Base-by-base conservation (phyloP, 2,888 invertebrate species). In the Drosophila tripunctata region DNA sequence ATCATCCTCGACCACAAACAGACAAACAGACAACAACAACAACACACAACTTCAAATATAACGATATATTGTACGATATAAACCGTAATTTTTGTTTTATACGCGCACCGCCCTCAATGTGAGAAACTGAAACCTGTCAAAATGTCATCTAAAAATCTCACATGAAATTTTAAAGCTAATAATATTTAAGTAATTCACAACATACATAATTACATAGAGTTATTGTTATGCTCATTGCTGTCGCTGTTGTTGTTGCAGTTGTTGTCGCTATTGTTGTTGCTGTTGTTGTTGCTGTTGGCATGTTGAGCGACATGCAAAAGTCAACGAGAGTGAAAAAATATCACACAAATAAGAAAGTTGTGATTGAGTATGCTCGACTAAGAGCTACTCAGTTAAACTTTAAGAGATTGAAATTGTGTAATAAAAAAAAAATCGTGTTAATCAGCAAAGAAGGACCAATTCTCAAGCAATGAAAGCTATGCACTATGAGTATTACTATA, bases 121-220 rank as follows among this genome's bases (percentile, higher is more conserved):
- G 52, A 52, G 60, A 30, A 72, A 71, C 65, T 45, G 57, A 64
- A 50, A 67, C 45, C 80, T 86, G 87, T 80, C 80, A 81, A 86
- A 83, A 77, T 68, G 80, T 77, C 77, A 56, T n/a, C n/a, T n/a
- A n/a, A n/a, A n/a, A 52, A 65, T 47, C 56, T 60, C 52, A 30
- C 45, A 57, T 51, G 67, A 40, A 54, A 73, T 55, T 50, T n/a
- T 40, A 62, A 66, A 71, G 79, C 79, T 85, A 80, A 80, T 80
- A 82, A 73, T 66, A 79, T 56, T 55, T 56, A 62, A 78, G 69
- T 48, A 72, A 78, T 73, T 79, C 64, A 67, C 84, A 74, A 62
- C 56, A 75, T 36, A 57, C 48, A 75, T 78, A 80, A 82, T 82
- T 85, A 75, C 62, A 73, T 51, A 61, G 63, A 70, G 19, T 57